Percentiles rank a stretch among this genome's conserved stretches.
phyloP scores from a whole-genome alignment of 2,113 vertebrate species.

The Centrocercus urophasianus region DNA sequence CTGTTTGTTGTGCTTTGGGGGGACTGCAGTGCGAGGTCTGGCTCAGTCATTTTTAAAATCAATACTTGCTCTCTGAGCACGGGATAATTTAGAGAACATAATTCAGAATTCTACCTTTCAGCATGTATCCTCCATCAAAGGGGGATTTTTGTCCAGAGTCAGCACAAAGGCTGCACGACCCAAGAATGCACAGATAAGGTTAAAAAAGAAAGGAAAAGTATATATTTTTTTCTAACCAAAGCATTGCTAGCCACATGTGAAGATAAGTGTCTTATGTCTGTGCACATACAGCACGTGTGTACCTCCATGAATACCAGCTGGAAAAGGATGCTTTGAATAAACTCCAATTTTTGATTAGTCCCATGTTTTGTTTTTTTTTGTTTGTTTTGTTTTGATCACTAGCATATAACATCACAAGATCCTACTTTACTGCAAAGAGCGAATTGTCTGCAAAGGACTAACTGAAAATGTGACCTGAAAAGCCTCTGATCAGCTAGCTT shows the following conservation, averaged over 20 bases:
- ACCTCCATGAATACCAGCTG: not conserved
- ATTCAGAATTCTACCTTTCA: constrained; percentile 97
- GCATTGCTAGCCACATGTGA: not conserved
- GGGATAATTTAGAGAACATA: constrained; percentile 98
- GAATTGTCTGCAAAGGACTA: not conserved
- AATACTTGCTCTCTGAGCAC: constrained; percentile 92
- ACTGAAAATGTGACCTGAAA: not conserved
- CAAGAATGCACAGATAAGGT: constrained; percentile 79
- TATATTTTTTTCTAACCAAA: constrained; percentile 6
- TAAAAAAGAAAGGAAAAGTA: constrained; percentile 69
- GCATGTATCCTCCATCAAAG: constrained; percentile 87
- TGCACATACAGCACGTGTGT: not conserved
- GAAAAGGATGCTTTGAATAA: not conserved
- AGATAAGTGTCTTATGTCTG: not conserved
- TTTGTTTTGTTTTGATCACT: not conserved
- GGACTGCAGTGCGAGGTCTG: constrained; percentile 84
- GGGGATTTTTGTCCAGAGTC: constrained; percentile 82
- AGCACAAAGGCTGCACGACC: constrained; percentile 80
- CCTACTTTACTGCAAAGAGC: not conserved
- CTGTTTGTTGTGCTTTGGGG: constrained; percentile 82
- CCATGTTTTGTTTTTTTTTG: not conserved
- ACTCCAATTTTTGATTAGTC: not conserved
- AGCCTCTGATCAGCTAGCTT: not conserved
- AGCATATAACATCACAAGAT: not conserved
- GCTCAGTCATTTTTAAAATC: constrained; percentile 96